phyloP scores from a whole-genome alignment of 2,113 vertebrate species.

The Tyrannus savana region DNA sequence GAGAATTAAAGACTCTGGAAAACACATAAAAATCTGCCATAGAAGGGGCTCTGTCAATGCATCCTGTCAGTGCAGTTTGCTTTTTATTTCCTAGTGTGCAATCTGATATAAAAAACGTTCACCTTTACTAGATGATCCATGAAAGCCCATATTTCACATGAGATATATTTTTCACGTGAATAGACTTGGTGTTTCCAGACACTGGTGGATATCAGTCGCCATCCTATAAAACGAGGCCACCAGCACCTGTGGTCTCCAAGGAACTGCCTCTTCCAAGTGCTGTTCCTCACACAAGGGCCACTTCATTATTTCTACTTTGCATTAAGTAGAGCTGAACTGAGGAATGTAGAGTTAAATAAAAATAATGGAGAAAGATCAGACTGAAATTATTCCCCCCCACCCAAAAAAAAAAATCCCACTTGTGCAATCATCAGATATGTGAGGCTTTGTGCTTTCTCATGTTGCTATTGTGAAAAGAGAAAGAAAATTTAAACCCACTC shows the following conservation, averaged over 20 bases:
- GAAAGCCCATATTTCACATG: constrained; percentile 25
- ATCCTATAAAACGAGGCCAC: background rate
- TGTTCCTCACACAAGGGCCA: background rate
- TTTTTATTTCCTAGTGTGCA: constrained; percentile 67
- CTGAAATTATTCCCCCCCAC: background rate
- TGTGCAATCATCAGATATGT: background rate
- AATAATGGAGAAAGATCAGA: background rate
- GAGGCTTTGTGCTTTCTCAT: constrained; percentile 38
- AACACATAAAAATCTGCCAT: constrained; percentile 49
- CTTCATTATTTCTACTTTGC: background rate
- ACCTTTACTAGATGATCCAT: constrained; percentile 42
- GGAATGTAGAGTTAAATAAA: constrained; percentile 28
- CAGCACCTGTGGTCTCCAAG: constrained; percentile 52
- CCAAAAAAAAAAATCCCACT: background rate
- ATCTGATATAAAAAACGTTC: constrained; percentile 6
- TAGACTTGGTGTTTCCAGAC: constrained; percentile 59
- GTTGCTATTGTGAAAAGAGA: constrained; percentile 19
- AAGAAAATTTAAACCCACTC: background rate
- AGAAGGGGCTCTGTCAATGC: constrained; percentile 60
- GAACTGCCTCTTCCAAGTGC: constrained; percentile 37
- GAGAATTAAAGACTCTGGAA: constrained; percentile 68
- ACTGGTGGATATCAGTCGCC: constrained; percentile 26
- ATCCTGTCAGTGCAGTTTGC: constrained; percentile 38
- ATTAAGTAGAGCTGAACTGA: background rate
- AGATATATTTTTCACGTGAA: constrained; percentile 64